These are phyloP conservation scores for Bombylius major DNA, from an alignment of 2,888 invertebrate genomes.

Conservation along the genomic window DNA sequence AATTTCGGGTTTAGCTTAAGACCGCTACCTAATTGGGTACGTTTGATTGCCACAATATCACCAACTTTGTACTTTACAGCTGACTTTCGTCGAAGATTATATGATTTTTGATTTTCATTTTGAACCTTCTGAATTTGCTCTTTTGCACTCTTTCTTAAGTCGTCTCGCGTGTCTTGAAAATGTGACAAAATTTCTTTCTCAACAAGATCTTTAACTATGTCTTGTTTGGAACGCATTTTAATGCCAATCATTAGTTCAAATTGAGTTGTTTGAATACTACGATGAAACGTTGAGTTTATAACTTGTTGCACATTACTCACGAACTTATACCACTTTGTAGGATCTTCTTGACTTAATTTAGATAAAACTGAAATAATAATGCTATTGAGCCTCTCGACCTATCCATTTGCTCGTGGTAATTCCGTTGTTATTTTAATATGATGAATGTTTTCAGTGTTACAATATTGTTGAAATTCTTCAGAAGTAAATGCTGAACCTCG, in stretches of 20 bases:
- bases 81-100: not conserved
- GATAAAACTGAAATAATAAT: slow-evolving; percentile 14
- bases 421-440: slow-evolving; percentile 18
- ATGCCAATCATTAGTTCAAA: slow-evolving; percentile 4
- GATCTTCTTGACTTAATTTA: not conserved
- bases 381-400: slow-evolving; percentile 17
- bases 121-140: slow-evolving; percentile 14
- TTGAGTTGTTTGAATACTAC: slow-evolving; percentile 1
- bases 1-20: slow-evolving; percentile 10
- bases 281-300: slow-evolving; percentile 2
- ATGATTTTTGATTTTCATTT: slow-evolving; percentile 3
- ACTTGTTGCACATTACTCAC: not conserved
- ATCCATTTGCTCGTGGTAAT: slow-evolving; percentile 26
- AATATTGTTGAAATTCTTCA: slow-evolving; percentile 22
- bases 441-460: slow-evolving; percentile 21
- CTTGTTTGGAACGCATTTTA: slow-evolving; percentile 3
- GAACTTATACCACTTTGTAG: too few species aligned
- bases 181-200: not conserved
- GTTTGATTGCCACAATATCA: slow-evolving; percentile 14
- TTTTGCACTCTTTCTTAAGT: slow-evolving; percentile 3
- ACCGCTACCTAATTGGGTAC: slow-evolving; percentile 13
- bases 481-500: slow-evolving; percentile 26
- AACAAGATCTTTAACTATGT: too few species aligned
- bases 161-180: slow-evolving; percentile 1
- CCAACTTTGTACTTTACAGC: not conserved